Percentiles rank a stretch among this genome's conserved stretches.
Conservation (phyloP, 2,888 invertebrate genomes). For the Cyclophora punctaria region DNA sequence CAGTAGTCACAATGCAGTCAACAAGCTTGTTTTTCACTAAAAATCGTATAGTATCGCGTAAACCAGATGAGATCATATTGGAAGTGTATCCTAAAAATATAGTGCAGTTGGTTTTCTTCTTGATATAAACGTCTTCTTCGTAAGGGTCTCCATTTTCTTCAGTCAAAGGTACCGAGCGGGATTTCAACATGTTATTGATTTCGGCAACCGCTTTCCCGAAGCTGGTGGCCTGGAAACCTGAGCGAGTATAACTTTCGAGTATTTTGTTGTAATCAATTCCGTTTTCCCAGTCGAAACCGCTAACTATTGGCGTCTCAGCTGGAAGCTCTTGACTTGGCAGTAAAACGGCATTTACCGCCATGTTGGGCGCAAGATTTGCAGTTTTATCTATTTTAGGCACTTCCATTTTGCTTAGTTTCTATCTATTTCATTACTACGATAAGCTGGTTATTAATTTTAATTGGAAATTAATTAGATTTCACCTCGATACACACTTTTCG, state of each 20-base stretch:
- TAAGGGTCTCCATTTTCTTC: slow-evolving; percentile 79
- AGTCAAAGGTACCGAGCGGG: slow-evolving; percentile 80
- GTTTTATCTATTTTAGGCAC: slow-evolving; percentile 34
- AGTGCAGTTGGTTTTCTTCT: slow-evolving; percentile 87
- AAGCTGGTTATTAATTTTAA: too few relatives aligned
- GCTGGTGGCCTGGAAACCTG: slow-evolving; percentile 98
- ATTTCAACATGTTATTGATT: slow-evolving; percentile 92
- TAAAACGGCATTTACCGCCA: slow-evolving; percentile 82
- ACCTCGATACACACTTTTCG: too few relatives aligned
- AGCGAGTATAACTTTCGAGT: slow-evolving; percentile 83
- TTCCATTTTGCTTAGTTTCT: slow-evolving; percentile 35
- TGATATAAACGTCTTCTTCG: slow-evolving; percentile 87
- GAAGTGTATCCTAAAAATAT: slow-evolving; percentile 98
- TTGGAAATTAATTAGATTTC: too few relatives aligned
- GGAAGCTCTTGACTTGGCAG: slow-evolving; percentile 80
- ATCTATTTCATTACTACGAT: slow-evolving; percentile 4
- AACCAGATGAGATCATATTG: slow-evolving; percentile 96
- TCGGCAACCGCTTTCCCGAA: slow-evolving; percentile 93
- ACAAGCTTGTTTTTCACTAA: slow-evolving; percentile 79
- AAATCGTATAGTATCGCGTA: slow-evolving; percentile 93
- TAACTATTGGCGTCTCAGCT: slow-evolving; percentile 78
- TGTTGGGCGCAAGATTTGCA: slow-evolving; percentile 50
- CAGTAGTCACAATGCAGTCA: slow-evolving; percentile 97
- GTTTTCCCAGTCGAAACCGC: slow-evolving; percentile 95
- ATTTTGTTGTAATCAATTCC: slow-evolving; percentile 91